These are phyloP conservation scores for Hirtodrosophila alboralis DNA, from an alignment of 2,888 invertebrate species.

Conservation along the genomic window DNA sequence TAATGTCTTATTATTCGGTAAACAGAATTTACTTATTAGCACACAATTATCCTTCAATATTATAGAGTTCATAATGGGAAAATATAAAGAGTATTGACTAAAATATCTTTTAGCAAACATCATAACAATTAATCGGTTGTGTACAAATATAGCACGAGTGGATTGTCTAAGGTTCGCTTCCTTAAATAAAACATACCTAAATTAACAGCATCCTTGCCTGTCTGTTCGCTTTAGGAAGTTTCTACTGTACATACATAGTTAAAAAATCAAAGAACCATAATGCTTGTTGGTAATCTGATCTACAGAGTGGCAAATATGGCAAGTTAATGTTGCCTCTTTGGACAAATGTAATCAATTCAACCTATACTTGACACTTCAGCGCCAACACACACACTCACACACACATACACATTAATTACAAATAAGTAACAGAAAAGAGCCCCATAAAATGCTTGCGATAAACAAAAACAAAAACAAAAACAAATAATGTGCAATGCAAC, in stretches of 20 bases:
- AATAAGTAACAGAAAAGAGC: conserved; percentile 53
- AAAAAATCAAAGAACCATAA: conserved; percentile 37
- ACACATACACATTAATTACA: conserved; percentile 50
- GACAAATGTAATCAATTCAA: conserved; percentile 68
- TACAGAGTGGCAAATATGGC: conserved; percentile 63
- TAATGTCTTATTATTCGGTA: no score
- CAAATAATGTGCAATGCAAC: conserved; percentile 61
- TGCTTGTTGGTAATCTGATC: conserved; percentile 57
- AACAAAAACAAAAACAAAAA: conserved; percentile 45
- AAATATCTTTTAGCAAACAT: no score
- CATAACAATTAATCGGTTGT: no score
- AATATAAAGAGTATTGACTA: no score
- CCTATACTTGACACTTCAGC: conserved; percentile 62
- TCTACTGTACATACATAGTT: not conserved
- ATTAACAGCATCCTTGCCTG: no score
- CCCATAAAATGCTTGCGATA: conserved; percentile 56
- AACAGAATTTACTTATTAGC: no score
- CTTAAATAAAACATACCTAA: no score
- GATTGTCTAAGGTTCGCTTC: no score
- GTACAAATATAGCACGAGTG: no score
- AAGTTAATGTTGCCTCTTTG: conserved; percentile 55
- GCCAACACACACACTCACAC: conserved; percentile 34
- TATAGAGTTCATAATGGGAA: no score
- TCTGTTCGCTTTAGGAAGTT: no score
- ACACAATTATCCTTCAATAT: no score